Base-by-base conservation (phyloP, 37 sponge, comb jelly and placozoan genomes). In the Beroe forskalii region DNA sequence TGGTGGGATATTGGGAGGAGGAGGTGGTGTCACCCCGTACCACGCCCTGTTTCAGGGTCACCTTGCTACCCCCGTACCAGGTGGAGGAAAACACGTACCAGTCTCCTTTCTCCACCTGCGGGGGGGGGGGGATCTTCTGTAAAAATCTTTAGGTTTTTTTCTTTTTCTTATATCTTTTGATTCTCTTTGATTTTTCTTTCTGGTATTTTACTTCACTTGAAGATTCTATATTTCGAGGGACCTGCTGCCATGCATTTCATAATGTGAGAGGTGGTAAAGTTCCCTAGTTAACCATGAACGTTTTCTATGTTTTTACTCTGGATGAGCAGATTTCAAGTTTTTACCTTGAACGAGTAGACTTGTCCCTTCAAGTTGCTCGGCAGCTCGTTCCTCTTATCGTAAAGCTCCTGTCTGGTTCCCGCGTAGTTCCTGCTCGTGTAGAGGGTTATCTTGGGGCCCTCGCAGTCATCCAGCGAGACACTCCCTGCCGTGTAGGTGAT, bases 321-420 rank as follows among this genome's bases (percentile, higher is more conserved):
- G n/a, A n/a, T n/a, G n/a, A n/a, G n/a, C n/a, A n/a, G n/a, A n/a
- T n/a, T n/a, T n/a, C n/a, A n/a, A n/a, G n/a, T n/a, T n/a, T n/a
- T 69, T 14, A 69, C 72, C 72, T 69, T 69, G 38, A 69, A 69
- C 38, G 72, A 69, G 72, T 37, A 42, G 37, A 80, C 27, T 14
- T 80, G 39, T 1, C 86, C 55, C 24, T 9, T 41, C 25, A 80
- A 38, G 20, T 44, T 80, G 30, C 86, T 44, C 55, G 86, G 40
- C n/a, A 80, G 86, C 31, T 80, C 38, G 48, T 25, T 80, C 55
- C 55, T 80, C 86, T 25, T 80, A 42, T 80, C 86, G 55, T 80
- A 80, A 0, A 80, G 17, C 30, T 42, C 86, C 48, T 35, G 40
- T 35, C 19, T 4, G 38, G 33, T 69, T 2, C 86, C 86, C 28